Base-by-base conservation (phyloP, 2,797 vertebrate genomes). In the Cirrhinus molitorella region DNA sequence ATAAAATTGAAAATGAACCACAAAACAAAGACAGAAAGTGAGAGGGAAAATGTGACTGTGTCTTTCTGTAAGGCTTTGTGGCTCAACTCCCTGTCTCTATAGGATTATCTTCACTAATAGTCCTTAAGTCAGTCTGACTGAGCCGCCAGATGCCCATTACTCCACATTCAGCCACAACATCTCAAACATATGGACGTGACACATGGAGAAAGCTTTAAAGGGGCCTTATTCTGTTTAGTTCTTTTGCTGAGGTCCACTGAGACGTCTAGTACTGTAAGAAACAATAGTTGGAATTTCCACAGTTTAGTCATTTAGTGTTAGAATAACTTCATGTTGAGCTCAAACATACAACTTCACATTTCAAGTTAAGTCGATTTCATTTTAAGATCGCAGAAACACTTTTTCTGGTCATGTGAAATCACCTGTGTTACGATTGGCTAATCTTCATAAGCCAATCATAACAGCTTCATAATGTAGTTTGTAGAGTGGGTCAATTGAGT, bases 61-160 rank as follows among this genome's bases (percentile, higher is more conserved):
- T 77, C 80, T 87, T 76, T 8, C 25, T 63, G 45, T 40, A 77
- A 49, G 28, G 70, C 89, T 88, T 89, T 83, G 79, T 61, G 53
- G 74, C 83, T 88, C 57, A 68, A 88, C 87, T 90, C 85, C 87
- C 87, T 87, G 73, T 82, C 45, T 85, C 68, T 80, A 45, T 47
- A 90, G 92, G 94, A 93, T 94, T 91, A 94, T 92, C 94, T 91
- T 88, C 87, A 80, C 87, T 93, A 94, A 94, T 93, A 93, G 92
- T 93, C 91, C 92, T 94, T 92, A 91, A 94, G 90, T 90, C 91
- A 92, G 91, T 93, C 94, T 88, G 91, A 92, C 89, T 91, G 90
- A 93, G 91, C 93, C 89, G 86, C 93, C 93, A 94, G 93, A 93
- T 94, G 94, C 90, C 90, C 86, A 84, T 34, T 53, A 88, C 86